phyloP scores from a whole-genome alignment of 35 echinoderm and acorn worm species.

The Heliocidaris erythrogramma region DNA sequence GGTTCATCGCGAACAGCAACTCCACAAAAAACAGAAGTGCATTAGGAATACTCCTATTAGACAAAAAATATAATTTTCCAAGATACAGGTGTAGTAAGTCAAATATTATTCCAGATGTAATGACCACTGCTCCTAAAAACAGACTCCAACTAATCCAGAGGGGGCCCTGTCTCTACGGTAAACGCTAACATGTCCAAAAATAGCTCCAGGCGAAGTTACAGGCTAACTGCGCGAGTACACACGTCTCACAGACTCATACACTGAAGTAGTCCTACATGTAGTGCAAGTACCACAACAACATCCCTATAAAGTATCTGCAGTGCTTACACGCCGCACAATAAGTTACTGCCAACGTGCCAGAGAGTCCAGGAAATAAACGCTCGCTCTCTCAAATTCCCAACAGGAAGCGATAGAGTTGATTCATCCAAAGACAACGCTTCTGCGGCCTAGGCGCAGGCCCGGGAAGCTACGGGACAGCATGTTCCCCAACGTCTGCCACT shows the following conservation, averaged over 20 bases:
- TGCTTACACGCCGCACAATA: neutral
- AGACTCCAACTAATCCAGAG: neutral
- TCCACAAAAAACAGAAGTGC: neutral
- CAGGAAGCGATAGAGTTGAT: constrained; percentile 38
- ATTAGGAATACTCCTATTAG: neutral
- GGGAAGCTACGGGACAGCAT: neutral
- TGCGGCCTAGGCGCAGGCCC: neutral
- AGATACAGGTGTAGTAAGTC: neutral
- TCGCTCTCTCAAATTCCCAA: constrained; percentile 22
- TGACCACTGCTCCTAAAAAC: neutral
- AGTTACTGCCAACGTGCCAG: neutral
- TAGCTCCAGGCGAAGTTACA: neutral
- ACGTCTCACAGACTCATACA: neutral
- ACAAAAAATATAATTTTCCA: neutral
- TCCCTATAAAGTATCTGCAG: neutral
- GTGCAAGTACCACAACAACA: neutral
- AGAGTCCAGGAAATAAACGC: constrained; percentile 19
- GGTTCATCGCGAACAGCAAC: neutral
- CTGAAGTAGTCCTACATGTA: neutral
- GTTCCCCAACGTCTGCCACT: neutral
- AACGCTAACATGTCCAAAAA: neutral
- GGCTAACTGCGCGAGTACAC: neutral
- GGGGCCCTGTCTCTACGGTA: neutral
- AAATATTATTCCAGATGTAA: constrained; percentile 9
- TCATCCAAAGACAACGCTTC: neutral